Evolutionary conservation across 2,113 vertebrate species (phyloP).

Genomic region (Cariama cristata): DNA sequence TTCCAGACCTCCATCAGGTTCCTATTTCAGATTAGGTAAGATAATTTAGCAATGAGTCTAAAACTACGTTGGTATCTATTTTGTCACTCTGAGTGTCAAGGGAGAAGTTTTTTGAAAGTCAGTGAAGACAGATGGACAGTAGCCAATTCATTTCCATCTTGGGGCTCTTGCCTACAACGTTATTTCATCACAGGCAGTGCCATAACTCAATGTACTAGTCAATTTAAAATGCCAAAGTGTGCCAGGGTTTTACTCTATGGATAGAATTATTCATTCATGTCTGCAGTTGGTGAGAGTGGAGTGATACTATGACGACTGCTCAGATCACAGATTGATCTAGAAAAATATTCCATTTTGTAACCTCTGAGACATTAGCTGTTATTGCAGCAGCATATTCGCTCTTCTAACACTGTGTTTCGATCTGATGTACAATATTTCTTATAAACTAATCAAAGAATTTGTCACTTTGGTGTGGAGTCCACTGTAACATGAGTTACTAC

Average conservation of each 20-base stretch:
- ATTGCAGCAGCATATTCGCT: conserved; percentile 2
- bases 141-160: conserved; percentile 22
- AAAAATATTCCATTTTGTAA: conserved; percentile 39
- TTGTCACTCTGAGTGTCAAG: background rate
- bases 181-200: conserved; percentile 8
- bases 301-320: background rate
- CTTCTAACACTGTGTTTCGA: background rate
- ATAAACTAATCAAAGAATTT: conserved; percentile 37
- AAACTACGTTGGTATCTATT: background rate
- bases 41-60: background rate
- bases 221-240: conserved; percentile 46
- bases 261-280: conserved; percentile 60
- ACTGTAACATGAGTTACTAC: conserved; percentile 1
- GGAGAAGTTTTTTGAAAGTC: conserved; percentile 33
- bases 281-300: conserved; percentile 18
- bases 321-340: conserved; percentile 17
- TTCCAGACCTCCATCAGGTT: background rate
- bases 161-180: background rate
- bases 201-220: conserved; percentile 39
- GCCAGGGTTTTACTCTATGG: conserved; percentile 48
- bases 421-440: conserved; percentile 23
- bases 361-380: background rate
- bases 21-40: background rate
- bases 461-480: background rate
- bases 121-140: conserved; percentile 9